Base-by-base conservation (phyloP, 2,888 invertebrate genomes). In the Ariolimax columbianus region DNA sequence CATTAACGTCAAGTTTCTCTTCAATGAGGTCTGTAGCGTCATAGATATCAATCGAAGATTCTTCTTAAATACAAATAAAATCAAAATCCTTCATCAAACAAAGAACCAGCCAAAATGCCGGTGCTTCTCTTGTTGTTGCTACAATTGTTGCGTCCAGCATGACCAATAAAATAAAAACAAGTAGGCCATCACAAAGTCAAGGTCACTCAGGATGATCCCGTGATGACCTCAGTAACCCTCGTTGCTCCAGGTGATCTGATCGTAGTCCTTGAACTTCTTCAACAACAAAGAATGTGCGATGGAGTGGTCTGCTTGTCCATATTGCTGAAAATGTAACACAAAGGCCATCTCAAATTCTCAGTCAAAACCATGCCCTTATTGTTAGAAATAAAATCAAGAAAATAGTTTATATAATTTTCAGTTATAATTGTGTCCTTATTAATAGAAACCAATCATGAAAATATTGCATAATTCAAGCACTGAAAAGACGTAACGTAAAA, bases 241-340 rank as follows among this genome's bases (percentile, higher is more conserved):
- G 95, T 98, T 96, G 86, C 97, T 96, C 93, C 96, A 97, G 86
- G 96, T 96, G 88, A 99, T 96, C 26, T 95, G 90, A 26, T 90
- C 94, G 92, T 98, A 98, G 87, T 96, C 96, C 0, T 96, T 95
- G 94, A 96, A 99, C 77, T 95, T 95, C 85, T 95, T 96, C 93
- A 97, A 96, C 87, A 98, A 94, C 73, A 99, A 93, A 83, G 95
- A 96, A 7, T 96, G 97, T 1, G 97, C 95, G 51, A 96, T 94
- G 87, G 96, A 95, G 94, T 99, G 98, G 94, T 98, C 97, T 0
- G 98, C 98, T 94, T 96, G 96, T 1, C 98, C 98, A 93, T 96
- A 98, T 0, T 68, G 68, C 68, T 68, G 68, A 30, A 68, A 68
- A 36, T 36, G 36, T 11, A n/a, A 63, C n/a, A n/a, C n/a, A n/a